phyloP scores from a whole-genome alignment of 1,140 invertebrate genomes.

The Pseudomyrmex dendroicus region DNA sequence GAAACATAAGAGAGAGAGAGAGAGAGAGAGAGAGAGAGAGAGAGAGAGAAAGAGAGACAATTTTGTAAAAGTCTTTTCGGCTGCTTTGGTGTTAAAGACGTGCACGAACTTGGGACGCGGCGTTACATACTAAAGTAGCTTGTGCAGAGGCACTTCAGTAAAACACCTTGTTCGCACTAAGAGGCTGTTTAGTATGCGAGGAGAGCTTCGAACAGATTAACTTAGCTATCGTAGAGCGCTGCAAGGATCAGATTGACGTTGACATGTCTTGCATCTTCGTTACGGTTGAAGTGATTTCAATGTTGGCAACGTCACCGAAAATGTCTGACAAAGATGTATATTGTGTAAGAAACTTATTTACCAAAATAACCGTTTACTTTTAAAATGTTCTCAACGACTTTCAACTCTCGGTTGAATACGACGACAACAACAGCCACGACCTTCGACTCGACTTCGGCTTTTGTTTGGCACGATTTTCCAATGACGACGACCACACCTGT shows the following conservation, averaged over 20 bases:
- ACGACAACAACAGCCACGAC: no score
- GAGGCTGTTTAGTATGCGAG: constrained; percentile 73
- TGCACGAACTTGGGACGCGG: constrained; percentile 63
- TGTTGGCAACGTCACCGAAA: background rate
- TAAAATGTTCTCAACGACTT: no score
- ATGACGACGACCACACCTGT: no score
- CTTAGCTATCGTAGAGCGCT: constrained; percentile 64
- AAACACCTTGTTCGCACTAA: constrained; percentile 74
- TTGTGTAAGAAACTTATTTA: no score
- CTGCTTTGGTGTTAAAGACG: constrained; percentile 70
- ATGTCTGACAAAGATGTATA: background rate
- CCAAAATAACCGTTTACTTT: no score
- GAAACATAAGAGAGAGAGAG: background rate
- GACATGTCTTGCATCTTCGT: constrained; percentile 62
- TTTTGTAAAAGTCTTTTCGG: constrained; percentile 63
- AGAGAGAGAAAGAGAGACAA: background rate
- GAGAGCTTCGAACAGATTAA: constrained; percentile 73
- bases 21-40: no score
- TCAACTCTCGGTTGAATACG: no score
- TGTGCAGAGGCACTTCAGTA: constrained; percentile 68
- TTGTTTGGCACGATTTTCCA: no score
- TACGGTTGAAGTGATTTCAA: constrained; percentile 66
- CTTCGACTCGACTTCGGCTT: no score
- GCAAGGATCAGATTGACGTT: constrained; percentile 65
- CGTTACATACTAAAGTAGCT: constrained; percentile 75